Evolutionary conservation across 2,113 vertebrate species (phyloP).

Genomic region (Ceyx cyanopectus): DNA sequence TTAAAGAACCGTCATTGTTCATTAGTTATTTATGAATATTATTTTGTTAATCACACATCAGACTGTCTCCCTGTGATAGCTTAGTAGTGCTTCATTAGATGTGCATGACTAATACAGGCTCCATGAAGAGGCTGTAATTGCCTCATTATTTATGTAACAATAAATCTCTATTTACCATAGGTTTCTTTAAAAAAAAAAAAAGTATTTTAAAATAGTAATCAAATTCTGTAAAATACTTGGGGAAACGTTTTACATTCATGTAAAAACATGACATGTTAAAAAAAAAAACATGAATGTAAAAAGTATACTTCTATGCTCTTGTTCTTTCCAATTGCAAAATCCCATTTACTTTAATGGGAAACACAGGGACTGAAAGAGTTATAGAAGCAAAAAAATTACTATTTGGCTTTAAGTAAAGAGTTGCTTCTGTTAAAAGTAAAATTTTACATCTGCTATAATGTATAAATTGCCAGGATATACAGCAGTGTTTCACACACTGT

Average conservation of each 20-base stretch:
- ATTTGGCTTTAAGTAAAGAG: neutral
- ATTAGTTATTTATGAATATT: neutral
- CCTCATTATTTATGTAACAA: conserved; percentile 60
- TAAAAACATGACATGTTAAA: no score
- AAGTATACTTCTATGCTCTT: neutral
- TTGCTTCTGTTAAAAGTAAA: neutral
- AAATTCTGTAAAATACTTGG: neutral
- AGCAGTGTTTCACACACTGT: neutral
- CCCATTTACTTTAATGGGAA: neutral
- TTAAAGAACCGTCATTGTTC: neutral
- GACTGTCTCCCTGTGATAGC: conserved; percentile 38
- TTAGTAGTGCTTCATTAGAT: conserved; percentile 58
- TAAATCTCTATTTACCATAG: conserved; percentile 44
- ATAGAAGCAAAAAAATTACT: neutral
- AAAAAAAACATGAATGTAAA: no score
- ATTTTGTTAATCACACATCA: conserved; percentile 65
- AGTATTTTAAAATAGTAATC: conserved; percentile 21
- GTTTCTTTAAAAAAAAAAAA: conserved; percentile 35
- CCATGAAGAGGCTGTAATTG: conserved; percentile 55
- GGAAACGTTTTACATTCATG: neutral
- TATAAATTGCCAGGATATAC: neutral
- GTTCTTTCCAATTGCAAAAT: neutral
- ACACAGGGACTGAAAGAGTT: neutral
- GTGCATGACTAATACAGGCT: conserved; percentile 34
- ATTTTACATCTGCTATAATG: neutral